Base-by-base conservation (phyloP, 2,888 invertebrate species). In the Lithophane socia region DNA sequence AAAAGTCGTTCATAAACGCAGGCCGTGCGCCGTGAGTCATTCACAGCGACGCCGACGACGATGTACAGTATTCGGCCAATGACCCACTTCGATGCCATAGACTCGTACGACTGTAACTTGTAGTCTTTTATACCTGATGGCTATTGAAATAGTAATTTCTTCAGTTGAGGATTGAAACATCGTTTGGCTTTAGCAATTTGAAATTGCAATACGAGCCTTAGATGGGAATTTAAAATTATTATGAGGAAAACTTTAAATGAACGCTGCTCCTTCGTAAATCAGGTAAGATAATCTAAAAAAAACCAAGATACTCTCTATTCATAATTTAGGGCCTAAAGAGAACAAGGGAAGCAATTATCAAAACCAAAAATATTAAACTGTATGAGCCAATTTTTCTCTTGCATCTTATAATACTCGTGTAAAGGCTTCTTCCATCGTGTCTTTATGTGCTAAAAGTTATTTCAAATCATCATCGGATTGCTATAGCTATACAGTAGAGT, bases 11-110 rank as follows among this genome's bases (percentile, higher is more conserved):
- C 89, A 90, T 90, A 91, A 93, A 93, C 90, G 90, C 90, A 90
- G 86, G 90, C 88, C 88, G 91, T 95, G 94, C 84, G 91, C 88
- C 87, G 91, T 95, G 94, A 95, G 91, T 95, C 95, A 95, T 91
- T 91, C 89, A 90, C 90, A 90, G 89, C 81, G 70, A 83, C 82
- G 84, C 72, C 92, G 91, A 90, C 82, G 80, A 75, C 92, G 91
- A 90, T 92, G 91, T 88, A 90, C 90, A 91, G 93, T 94, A 94
- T 94, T 95, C 95, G 96, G 96, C 94, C 96, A 95, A 94, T 94
- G 96, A 95, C 95, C 96, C 90, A 96, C 92, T 95, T 95, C 85
- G 92, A 87, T 91, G 91, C 89, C 87, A 90, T 90, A 89, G 88
- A 90, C 90, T 91, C 83, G 88, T 90, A 85, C 80, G 81, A 80